Evolutionary conservation across 2,888 invertebrate species (phyloP), one percentile per base, ranked within the genome.

Genomic region (Drosophila falleni): DNA sequence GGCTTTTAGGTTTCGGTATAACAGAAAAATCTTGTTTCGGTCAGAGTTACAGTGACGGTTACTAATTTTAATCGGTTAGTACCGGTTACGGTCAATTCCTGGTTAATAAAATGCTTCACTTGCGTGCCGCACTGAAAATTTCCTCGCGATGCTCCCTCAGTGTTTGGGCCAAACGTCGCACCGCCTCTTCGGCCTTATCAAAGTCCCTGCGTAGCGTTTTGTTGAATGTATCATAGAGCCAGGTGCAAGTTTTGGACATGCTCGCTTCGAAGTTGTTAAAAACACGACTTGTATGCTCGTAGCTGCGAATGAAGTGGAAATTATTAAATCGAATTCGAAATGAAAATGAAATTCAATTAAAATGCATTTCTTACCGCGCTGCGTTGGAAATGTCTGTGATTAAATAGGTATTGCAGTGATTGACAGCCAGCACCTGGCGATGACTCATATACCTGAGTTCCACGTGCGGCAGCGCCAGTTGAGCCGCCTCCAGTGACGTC

Each of bases 311-410:
- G 11, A 11, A 10, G n/a, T 13, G 1, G 3, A 3, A 26, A 11
- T 23, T 9, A 6, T 10, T 5, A 23, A 5, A n/a, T 3, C 5
- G 3, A 3, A 13, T 19, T 10, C 2, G 29, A 54, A 37, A 8
- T 13, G 5, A 13, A 33, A 13, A 10, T 31, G 10, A 26, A 37
- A 8, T 13, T 8, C 13, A 33, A 13, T 9, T 37, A 13, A 26
- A 10, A 10, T 42, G n/a, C 13, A 6, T 2, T n/a, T 33, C 54
- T 71, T 70, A 92, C 91, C 91, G 78, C 3, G 83, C 77, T 29
- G 84, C 67, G 76, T 92, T 91, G n/a, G 91, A 91, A 58, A 93
- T 89, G 68, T 93, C 93, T 0, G 93, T 93, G 31, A 93, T 82
- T 56, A 93, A 75, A 62, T 93, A 93, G 2, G 89, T 89, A 51